Evolutionary conservation across 2,888 invertebrate species (phyloP).

Genomic region (Norana najaformis): DNA sequence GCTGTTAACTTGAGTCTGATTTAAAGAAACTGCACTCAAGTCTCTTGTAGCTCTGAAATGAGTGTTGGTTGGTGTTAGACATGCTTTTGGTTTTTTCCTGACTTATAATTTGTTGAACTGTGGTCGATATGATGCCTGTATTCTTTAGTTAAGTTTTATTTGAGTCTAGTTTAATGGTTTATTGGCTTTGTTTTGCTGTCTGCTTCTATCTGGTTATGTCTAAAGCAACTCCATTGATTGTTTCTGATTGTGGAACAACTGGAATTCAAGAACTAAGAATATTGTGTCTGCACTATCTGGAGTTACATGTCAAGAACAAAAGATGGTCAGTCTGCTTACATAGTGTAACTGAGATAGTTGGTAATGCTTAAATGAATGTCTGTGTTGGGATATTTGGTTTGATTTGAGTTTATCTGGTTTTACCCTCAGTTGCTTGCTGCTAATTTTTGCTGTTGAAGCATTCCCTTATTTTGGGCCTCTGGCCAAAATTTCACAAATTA

Average conservation of each 20-base stretch:
- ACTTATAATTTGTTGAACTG: background rate
- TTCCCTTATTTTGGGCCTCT: background rate
- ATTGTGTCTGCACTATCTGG: background rate
- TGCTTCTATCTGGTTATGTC: too few relatives aligned
- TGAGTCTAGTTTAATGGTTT: constrained; percentile 5
- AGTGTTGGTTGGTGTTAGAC: background rate
- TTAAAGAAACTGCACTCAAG: background rate
- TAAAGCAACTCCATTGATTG: background rate
- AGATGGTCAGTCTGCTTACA: background rate
- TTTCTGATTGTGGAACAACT: constrained; percentile 5
- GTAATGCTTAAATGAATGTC: background rate
- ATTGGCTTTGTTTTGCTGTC: background rate
- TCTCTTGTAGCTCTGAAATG: too few relatives aligned
- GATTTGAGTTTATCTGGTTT: background rate
- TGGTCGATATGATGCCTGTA: background rate
- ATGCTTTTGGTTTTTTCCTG: background rate
- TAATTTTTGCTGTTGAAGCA: background rate
- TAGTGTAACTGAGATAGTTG: background rate
- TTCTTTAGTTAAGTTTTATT: constrained; percentile 13
- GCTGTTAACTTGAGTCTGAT: background rate
- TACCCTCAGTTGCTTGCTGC: background rate
- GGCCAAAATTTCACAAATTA: background rate
- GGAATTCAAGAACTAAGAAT: background rate
- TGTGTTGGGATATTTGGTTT: background rate
- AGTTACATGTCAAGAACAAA: background rate